Evolutionary conservation across 2,888 invertebrate species (phyloP), one percentile per base, ranked within the genome.

Genomic region (Troglohyphantes excavatus): DNA sequence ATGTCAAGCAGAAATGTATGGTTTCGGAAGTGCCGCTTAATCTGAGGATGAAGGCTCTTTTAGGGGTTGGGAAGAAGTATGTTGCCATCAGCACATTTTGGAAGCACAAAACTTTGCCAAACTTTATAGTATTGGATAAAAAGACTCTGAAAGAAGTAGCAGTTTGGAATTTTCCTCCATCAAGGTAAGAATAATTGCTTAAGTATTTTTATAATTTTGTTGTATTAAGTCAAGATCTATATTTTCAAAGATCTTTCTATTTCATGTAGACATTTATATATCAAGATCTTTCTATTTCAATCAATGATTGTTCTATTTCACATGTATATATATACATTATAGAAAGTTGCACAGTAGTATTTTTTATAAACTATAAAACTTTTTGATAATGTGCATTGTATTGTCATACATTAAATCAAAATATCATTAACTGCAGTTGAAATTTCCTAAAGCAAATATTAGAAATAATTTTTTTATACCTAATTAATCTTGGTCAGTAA

Each of bases 41-140:
- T 33, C 59, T 90, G 29, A 90, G 86, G 73, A 90, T 91, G 53
- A 91, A 91, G 73, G 84, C 81, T 23, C 72, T 91, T 7, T 68
- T 91, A 23, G 91, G 83, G 39, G 90, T 91, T 23, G 91, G 91
- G n/a, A 83, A 90, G 39, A 91, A 91, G 63, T 91, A 91, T 59
- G 46, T 87, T 43, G 83, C 79, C 5, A 53, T 91, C 61, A 43
- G 91, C 2, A 90, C 90, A 21, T 90, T 90, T 6, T 81, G 83
- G 79, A 76, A 78, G 26, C 76, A 85, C 70, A 73, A 72, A 3
- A 67, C 79, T 11, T 39, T 65, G 19, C 90, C 91, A 9, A 91
- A 91, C 61, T 91, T 91, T 59, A 33, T 91, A 43, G 91, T 91
- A 6, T 23, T 90, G 46, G 91, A 91, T 23, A 83, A 79, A 46